Conservation (phyloP, 2,888 invertebrate species). For the Drosophila testacea region DNA sequence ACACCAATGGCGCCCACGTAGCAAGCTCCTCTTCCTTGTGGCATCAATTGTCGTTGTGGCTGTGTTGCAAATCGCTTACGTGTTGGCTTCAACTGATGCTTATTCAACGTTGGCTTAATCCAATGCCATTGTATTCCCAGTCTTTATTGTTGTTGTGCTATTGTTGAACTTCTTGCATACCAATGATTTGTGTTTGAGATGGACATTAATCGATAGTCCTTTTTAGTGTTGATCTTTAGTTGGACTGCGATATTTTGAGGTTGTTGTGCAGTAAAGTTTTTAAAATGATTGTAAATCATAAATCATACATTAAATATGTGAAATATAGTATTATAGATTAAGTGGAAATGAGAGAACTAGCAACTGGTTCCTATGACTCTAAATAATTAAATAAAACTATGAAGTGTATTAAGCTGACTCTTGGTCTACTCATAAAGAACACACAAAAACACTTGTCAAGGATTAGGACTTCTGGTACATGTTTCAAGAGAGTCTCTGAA, state of each 20-base stretch:
- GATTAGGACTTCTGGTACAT: too few relatives aligned
- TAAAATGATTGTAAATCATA: too few relatives aligned
- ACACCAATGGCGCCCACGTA: slow-evolving; percentile 73
- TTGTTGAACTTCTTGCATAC: slow-evolving; percentile 23
- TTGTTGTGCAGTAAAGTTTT: too few relatives aligned
- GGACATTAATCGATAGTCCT: slow-evolving; percentile 13
- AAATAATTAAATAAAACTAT: too few relatives aligned
- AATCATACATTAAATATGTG: too few relatives aligned
- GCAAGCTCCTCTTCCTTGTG: slow-evolving; percentile 18
- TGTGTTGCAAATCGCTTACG: slow-evolving; percentile 37
- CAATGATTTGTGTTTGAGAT: slow-evolving; percentile 29
- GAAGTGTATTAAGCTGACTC: too few relatives aligned
- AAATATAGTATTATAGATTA: too few relatives aligned
- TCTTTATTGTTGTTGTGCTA: slow-evolving; percentile 8
- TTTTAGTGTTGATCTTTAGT: slow-evolving; percentile 8
- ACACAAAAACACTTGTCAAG: too few relatives aligned
- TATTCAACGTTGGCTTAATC: slow-evolving; percentile 20
- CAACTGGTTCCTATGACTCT: too few relatives aligned
- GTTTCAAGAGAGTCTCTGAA: too few relatives aligned
- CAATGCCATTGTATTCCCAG: slow-evolving; percentile 22
- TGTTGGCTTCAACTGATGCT: slow-evolving; percentile 29
- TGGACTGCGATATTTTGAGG: neutral
- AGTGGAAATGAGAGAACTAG: too few relatives aligned
- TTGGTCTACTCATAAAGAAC: too few relatives aligned
- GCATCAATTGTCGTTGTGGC: slow-evolving; percentile 32